Evolutionary conservation across 2,113 vertebrate species (phyloP), one percentile per base, ranked within the genome.

Genomic region (Tachysurus fulvidraco): DNA sequence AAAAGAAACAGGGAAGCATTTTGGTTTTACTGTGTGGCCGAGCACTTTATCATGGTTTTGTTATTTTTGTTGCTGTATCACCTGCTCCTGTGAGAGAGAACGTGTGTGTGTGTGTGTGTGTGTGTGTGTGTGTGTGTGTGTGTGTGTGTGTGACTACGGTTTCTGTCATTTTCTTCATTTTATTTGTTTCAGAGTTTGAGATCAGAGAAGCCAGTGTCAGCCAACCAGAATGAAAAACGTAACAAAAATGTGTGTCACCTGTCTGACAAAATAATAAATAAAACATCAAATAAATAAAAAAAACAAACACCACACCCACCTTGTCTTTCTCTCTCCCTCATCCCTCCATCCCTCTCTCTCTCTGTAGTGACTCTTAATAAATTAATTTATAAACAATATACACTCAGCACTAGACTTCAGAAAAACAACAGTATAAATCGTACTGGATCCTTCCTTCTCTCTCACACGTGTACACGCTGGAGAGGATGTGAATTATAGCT

Each of bases 341-440:
- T 85, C 84, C 88, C 88, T 87, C 82, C 67, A 67, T 82, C 65
- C 85, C 86, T 87, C 89, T 87, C 83, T 86, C 91, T 91, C 83
- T 84, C 88, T 91, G 93, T 93, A 93, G 91, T 92, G 92, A 93
- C 91, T 93, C 89, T 92, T 90, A 93, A 94, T 94, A 93, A 93
- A 94, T 93, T 88, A 93, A 79, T 79, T 79, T 57, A 79, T 79
- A 94, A 92, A 90, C 50, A 69, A 90, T 92, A 87, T 93, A 90
- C 91, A 92, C 92, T 92, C 89, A 86, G 85, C 89, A 85, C 92
- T 91, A 92, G 86, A 92, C 91, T 88, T 90, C 87, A 91, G 82
- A 82, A 91, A 91, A 88, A 89, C 85, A 89, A 88, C 83, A 88
- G 79, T 87, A 88, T 81, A 91, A 88, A 91, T 64, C 88, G 89